Evolutionary conservation across 2,113 vertebrate species (phyloP).

Genomic region (Neotragus pygmaeus): DNA sequence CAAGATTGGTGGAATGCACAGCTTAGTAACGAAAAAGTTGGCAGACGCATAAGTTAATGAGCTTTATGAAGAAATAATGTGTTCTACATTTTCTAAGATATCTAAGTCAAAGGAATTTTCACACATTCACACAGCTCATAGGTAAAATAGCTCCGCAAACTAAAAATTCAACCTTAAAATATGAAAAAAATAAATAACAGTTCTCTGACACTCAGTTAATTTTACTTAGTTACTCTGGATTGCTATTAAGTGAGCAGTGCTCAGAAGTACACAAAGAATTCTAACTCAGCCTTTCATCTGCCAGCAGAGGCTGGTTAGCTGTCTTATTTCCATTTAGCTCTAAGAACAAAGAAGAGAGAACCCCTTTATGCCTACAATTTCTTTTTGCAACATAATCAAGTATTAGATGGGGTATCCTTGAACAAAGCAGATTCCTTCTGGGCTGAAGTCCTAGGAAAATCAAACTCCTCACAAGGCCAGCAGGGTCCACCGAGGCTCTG

Average conservation of each 20-base stretch:
- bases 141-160: not conserved
- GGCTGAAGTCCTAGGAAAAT: not conserved
- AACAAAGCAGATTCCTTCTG: slow-evolving; percentile 14
- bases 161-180: not conserved
- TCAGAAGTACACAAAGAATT: not conserved
- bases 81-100: slow-evolving; percentile 10
- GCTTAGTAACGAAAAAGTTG: slow-evolving; percentile 33
- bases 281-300: not conserved
- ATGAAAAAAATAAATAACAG: not conserved
- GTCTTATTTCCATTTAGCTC: slow-evolving; percentile 2
- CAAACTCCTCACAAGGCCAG: not conserved
- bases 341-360: not conserved
- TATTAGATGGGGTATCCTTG: not conserved
- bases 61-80: slow-evolving; percentile 11
- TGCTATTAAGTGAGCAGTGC: not conserved
- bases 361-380: not conserved
- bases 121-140: not conserved
- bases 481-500: not conserved
- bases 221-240: not conserved
- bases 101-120: slow-evolving; percentile 36
- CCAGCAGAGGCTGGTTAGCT: not conserved
- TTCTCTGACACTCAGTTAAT: not conserved
- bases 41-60: not conserved
- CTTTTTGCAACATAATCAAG: not conserved
- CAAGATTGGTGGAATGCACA: not conserved